phyloP scores from a whole-genome alignment of 2,797 vertebrate genomes.

The Valencia hispanica region DNA sequence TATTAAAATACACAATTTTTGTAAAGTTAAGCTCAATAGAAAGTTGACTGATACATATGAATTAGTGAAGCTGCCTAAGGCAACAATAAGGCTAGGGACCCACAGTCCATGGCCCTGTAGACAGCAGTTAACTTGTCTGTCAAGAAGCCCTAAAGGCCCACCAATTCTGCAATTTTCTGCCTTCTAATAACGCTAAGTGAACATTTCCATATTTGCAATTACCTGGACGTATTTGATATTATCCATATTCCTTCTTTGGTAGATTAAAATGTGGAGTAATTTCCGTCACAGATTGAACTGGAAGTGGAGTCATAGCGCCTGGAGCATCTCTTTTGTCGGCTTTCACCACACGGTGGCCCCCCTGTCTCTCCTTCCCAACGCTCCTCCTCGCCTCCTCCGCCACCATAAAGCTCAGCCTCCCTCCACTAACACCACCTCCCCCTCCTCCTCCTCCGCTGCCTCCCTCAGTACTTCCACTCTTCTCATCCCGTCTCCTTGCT shows the following conservation, averaged over 20 bases:
- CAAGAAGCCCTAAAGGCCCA: conserved; percentile 12
- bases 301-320: neutral
- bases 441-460: conserved; percentile 28
- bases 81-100: conserved; percentile 3
- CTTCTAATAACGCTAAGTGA: conserved; percentile 4
- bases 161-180: conserved; percentile 6
- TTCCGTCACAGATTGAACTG: conserved; percentile 1
- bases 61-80: conserved; percentile 28
- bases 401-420: conserved; percentile 42
- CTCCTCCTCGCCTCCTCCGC: conserved; percentile 65
- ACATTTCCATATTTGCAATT: conserved; percentile 12
- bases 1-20: conserved; percentile 10
- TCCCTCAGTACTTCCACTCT: conserved; percentile 15
- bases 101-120: conserved; percentile 24
- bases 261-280: neutral
- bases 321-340: conserved; percentile 7
- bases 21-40: neutral
- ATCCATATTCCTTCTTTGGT: neutral
- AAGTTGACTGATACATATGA: conserved; percentile 16
- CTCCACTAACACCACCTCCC: conserved; percentile 23
- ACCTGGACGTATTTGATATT: conserved; percentile 10
- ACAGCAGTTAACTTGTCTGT: conserved; percentile 25
- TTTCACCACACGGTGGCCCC: conserved; percentile 78
- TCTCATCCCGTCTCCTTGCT: conserved; percentile 40
- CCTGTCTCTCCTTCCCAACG: conserved; percentile 60